Evolutionary conservation across 1,140 invertebrate genomes (phyloP).

Genomic region (Medauroidea extradentata): DNA sequence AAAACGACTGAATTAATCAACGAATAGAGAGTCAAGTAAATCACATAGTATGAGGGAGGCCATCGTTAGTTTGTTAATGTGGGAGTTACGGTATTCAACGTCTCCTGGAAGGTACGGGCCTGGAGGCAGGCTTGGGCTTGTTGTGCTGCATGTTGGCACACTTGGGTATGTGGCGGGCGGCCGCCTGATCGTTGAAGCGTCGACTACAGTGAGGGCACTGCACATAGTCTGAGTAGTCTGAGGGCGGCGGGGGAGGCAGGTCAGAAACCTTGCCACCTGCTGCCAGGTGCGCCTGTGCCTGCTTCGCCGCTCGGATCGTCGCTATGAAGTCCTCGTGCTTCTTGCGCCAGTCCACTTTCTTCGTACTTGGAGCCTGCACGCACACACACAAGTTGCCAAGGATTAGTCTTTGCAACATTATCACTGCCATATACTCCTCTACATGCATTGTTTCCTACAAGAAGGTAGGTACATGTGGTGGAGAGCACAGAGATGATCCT

Average conservation of each 20-base stretch:
- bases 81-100: too few species aligned
- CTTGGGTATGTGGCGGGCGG: constrained; percentile 90
- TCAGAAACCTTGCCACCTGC: constrained; percentile 81
- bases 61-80: too few species aligned
- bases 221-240: constrained; percentile 83
- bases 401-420: too few species aligned
- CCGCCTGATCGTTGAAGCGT: constrained; percentile 80
- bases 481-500: too few species aligned
- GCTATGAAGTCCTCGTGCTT: constrained; percentile 92
- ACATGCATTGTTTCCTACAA: too few species aligned
- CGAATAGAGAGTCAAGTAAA: too few species aligned
- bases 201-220: constrained; percentile 87
- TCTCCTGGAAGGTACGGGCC: too few species aligned
- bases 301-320: constrained; percentile 84
- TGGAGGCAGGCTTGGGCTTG: constrained; percentile 55
- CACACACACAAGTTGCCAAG: too few species aligned
- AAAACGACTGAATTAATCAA: too few species aligned
- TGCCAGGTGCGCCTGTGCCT: constrained; percentile 77
- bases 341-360: constrained; percentile 79
- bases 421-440: too few species aligned
- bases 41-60: too few species aligned
- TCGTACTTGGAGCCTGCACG: constrained; percentile 25
- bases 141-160: constrained; percentile 81
- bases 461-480: too few species aligned
- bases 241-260: constrained; percentile 83